Conservation (phyloP, 2,888 invertebrate genomes). For the Amblyjoppa proteus region DNA sequence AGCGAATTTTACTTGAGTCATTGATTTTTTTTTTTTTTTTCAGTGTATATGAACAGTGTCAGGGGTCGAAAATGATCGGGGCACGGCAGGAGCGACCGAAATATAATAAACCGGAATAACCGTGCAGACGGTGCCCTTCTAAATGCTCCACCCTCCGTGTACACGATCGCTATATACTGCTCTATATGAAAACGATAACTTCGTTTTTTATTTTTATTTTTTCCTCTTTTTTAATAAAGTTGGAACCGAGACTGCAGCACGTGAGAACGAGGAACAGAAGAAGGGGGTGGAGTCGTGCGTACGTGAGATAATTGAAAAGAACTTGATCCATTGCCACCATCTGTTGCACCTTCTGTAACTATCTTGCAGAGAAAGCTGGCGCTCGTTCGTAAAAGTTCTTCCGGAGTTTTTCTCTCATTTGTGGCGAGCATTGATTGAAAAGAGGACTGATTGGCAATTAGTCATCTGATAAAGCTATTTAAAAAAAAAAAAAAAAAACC, state of each 20-base stretch:
- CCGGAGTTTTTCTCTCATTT: not conserved
- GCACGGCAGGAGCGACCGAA: slow-evolving; percentile 1
- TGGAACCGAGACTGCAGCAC: slow-evolving; percentile 45
- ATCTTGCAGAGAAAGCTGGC: slow-evolving; percentile 17
- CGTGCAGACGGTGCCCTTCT: slow-evolving; percentile 30
- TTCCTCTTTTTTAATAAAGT: slow-evolving; percentile 60
- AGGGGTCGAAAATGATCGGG: slow-evolving; percentile 13
- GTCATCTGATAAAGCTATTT: not conserved
- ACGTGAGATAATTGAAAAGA: slow-evolving; percentile 67
- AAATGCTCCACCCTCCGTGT: slow-evolving; percentile 19
- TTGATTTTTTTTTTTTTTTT: not conserved
- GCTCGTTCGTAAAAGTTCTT: slow-evolving; percentile 28
- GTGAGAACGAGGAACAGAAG: slow-evolving; percentile 37
- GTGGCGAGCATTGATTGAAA: not conserved
- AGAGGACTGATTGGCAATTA: not conserved
- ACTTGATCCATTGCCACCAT: slow-evolving; percentile 65
- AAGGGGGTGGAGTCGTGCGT: slow-evolving; percentile 30
- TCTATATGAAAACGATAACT: slow-evolving; percentile 54
- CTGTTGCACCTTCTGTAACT: slow-evolving; percentile 59
- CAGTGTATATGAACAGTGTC: not conserved
- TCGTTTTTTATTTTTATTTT: slow-evolving; percentile 24
- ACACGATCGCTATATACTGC: slow-evolving; percentile 28
- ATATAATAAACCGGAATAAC: slow-evolving; percentile 42
- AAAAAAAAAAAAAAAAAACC: not conserved
- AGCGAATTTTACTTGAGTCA: too few relatives aligned